Conservation (phyloP, 1,140 invertebrate species). For the Cydia splendana region DNA sequence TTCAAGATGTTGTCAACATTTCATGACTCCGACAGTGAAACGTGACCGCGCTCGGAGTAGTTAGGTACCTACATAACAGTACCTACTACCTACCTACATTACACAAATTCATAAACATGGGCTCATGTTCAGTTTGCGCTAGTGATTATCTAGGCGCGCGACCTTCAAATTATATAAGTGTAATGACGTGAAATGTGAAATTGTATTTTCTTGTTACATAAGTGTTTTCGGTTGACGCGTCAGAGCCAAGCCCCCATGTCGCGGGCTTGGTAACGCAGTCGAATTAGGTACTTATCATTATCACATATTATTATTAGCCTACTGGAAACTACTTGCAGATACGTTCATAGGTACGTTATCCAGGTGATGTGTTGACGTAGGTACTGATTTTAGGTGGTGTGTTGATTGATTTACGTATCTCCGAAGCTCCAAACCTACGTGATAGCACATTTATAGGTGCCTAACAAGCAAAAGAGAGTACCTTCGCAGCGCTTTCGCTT, state of each 20-base stretch:
- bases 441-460: too few species aligned
- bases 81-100: neutral
- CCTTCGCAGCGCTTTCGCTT: too few species aligned
- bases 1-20: constrained; percentile 17
- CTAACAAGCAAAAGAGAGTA: too few species aligned
- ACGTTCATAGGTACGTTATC: constrained; percentile 20
- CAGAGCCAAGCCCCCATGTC: constrained; percentile 66
- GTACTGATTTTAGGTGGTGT: too few species aligned
- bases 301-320: constrained; percentile 8
- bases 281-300: constrained; percentile 7
- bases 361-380: neutral
- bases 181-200: constrained; percentile 3
- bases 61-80: neutral
- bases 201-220: constrained; percentile 38
- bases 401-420: too few species aligned
- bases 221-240: constrained; percentile 46
- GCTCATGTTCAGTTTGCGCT: neutral
- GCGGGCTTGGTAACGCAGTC: constrained; percentile 37
- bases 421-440: too few species aligned
- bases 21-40: constrained; percentile 7
- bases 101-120: neutral
- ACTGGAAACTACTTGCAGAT: constrained; percentile 34
- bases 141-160: neutral
- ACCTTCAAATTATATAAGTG: constrained; percentile 28
- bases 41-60: constrained; percentile 2